Conservation (phyloP, 2,113 vertebrate species). For the Eclectus roratus region DNA sequence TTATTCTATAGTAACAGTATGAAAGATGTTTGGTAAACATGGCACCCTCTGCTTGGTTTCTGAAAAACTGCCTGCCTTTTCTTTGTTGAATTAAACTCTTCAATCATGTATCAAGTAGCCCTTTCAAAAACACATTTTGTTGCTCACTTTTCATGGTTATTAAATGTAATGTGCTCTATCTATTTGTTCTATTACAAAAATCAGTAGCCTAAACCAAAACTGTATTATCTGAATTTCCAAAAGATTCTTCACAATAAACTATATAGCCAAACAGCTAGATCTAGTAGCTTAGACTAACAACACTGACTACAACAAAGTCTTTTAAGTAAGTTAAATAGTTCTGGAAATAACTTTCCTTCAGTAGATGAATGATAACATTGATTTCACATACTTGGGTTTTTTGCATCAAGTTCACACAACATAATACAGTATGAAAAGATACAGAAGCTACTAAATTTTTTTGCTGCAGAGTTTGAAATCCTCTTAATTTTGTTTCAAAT, state of each 20-base stretch:
- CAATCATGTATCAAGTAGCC: neutral
- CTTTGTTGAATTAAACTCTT: neutral
- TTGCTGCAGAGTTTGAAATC: neutral
- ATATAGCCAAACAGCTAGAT: neutral
- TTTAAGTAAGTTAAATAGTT: neutral
- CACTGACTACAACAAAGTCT: neutral
- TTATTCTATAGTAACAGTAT: neutral
- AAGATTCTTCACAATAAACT: neutral
- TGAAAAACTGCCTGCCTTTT: neutral
- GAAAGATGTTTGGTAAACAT: neutral
- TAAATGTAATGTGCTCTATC: neutral
- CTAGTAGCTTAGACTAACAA: neutral
- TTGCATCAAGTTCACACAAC: neutral
- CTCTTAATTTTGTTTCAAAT: neutral
- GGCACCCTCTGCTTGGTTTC: neutral
- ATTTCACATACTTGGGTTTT: neutral
- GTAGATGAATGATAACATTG: neutral
- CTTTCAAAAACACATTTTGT: neutral
- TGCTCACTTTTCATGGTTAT: neutral
- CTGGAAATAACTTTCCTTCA: neutral
- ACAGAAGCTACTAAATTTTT: neutral
- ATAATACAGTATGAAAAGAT: neutral
- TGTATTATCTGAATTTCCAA: neutral
- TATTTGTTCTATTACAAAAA: neutral
- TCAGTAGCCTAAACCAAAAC: neutral